Percentiles rank a stretch among this genome's conserved stretches.
These are phyloP conservation scores for Drosophila takahashii DNA, from an alignment of 1,140 invertebrate genomes.

Conservation along the genomic window DNA sequence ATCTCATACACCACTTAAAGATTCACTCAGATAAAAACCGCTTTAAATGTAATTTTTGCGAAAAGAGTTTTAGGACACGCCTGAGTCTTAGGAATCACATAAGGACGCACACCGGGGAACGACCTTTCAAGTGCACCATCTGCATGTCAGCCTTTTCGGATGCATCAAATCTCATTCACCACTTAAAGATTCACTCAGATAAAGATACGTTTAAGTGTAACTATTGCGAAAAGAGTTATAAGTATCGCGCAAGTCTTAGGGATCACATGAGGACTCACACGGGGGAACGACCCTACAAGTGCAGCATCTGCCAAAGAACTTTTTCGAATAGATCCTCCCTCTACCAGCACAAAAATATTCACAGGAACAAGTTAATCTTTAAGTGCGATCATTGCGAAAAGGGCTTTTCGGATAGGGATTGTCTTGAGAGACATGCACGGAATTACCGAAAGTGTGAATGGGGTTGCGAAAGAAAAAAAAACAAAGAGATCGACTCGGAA, in stretches of 20 bases:
- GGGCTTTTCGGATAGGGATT: no score
- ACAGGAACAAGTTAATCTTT: no score
- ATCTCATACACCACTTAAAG: no score
- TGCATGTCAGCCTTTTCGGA: no score
- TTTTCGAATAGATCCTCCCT: not conserved
- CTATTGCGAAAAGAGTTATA: not conserved
- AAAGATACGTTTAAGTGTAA: not conserved
- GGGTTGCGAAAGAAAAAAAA: no score
- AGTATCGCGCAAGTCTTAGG: not conserved
- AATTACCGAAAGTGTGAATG: no score
- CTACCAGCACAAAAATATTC: not conserved
- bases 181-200: not conserved
- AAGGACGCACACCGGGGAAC: not conserved
- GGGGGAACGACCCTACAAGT: not conserved
- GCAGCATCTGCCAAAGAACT: not conserved
- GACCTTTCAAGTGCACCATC: not conserved
- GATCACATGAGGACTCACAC: not conserved
- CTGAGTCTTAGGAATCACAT: not conserved
- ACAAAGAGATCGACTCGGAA: no score
- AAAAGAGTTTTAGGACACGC: no score
- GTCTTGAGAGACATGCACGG: no score
- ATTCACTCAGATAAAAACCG: no score
- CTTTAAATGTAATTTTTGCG: no score
- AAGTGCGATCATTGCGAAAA: no score
- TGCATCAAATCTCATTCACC: not conserved